Evolutionary conservation across 2,113 vertebrate genomes (phyloP), one percentile per base, ranked within the genome.

Genomic region (Proteles cristata): DNA sequence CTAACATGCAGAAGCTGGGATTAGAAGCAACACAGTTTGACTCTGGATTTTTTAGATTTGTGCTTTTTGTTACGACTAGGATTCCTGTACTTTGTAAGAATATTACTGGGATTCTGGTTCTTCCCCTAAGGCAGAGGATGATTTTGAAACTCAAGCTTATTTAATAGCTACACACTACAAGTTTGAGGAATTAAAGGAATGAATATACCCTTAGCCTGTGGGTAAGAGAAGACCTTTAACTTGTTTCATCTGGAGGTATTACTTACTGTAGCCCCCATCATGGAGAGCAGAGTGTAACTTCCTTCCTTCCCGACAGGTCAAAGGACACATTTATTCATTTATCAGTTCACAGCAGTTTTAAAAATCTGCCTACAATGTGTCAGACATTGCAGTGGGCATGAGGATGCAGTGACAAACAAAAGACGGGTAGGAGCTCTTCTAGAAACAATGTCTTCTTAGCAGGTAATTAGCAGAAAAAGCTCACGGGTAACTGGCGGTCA

Each of bases 101-200:
- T 76, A 76, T 35, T 85, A 31, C 19, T 79, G 21, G 89, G 19
- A 28, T 82, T 45, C 14, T 81, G 79, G 48, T 55, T 92, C 93
- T 77, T 16, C 31, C 26, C 10, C 11, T 9, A 31, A 82, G 7
- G 19, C 25, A 50, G 90, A 53, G 69, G 33, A 48, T 15, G n/a
- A 58, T 86, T 94, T 96, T 96, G 53, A 92, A 82, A 84, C 69
- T 89, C 61, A 76, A 16, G 12, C 73, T 96, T 83, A 39, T 74
- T 90, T 80, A 93, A 69, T 84, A 10, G 2, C 2, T 90, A 2
- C 3, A 48, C 28, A 66, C 58, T 92, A 63, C 28, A 69, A 21
- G 1, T 45, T 31, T 90, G 33, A 16, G 33, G 25, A 61, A 82
- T 79, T 82, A 69, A 92, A 86, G 31, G 10, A 61, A 83, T 80